Base-by-base conservation (phyloP, 2,797 vertebrate genomes). In the Okamejei kenojei region DNA sequence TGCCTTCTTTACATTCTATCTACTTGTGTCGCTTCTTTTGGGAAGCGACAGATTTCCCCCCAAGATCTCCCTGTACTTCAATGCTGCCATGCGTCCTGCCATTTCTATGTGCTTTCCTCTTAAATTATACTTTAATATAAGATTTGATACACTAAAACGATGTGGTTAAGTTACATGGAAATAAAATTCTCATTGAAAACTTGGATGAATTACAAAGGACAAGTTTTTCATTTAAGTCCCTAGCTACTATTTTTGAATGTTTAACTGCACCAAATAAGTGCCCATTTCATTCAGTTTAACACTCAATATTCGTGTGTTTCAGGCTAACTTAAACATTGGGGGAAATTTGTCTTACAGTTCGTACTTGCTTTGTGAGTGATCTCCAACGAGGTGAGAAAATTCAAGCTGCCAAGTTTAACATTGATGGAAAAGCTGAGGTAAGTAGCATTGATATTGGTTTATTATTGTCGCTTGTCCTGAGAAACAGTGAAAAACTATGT, bases 341-440 rank as follows among this genome's bases (percentile, higher is more conserved):
- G 58, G 8, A 84, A 84, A 63, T 93, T 93, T 94, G 63, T 19
- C 45, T 94, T 61, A n/a, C 94, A 98, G 97, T 97, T 68, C 97
- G 98, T 45, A 97, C 98, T 10, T 99, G 99, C 94, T 99, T 99
- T 77, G 98, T 99, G 94, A 99, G 98, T 74, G 99, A 99, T 94
- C 95, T 99, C 93, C 98, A 99, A 54, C 96, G 99, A 90, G 99
- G 99, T 32, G 96, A 98, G 38, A 97, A 98, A 95, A 97, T 99
- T 94, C 98, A 99, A 94, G 97, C 98, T 93, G 97, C 99, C 95
- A 99, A 98, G 94, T 99, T 99, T 95, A 99, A 99, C 96, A 95
- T 99, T 38, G 97, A 98, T 26, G 98, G 98, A 77, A 97, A 96
- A 77, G 96, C 97, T 81, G 97, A 99, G 97, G 99, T 99, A 93